Conservation (phyloP, 2,797 vertebrate species). For the Varecia variegata region DNA sequence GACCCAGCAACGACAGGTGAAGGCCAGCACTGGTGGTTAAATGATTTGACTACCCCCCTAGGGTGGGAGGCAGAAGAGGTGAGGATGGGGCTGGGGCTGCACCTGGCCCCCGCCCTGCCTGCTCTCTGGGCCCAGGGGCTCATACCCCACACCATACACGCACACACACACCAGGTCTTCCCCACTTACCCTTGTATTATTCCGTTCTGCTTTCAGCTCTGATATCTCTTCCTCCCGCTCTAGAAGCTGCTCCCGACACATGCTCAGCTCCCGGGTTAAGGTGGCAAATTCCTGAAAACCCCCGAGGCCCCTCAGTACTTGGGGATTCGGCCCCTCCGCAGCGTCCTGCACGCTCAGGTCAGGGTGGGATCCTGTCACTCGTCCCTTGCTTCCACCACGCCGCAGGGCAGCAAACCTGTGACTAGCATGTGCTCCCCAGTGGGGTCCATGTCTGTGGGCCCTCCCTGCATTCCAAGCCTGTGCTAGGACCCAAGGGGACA, state of each 20-base stretch:
- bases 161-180: not conserved
- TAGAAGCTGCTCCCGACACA: constrained; percentile 94
- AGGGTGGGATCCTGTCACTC: not conserved
- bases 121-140: too few species aligned
- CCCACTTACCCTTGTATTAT: constrained; percentile 94
- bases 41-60: not conserved
- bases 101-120: not conserved
- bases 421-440: not conserved
- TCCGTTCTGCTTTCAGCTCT: constrained; percentile 97
- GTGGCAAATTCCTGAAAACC: constrained; percentile 94
- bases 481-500: not conserved
- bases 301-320: constrained; percentile 31
- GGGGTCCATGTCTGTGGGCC: not conserved
- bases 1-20: not conserved
- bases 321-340: not conserved
- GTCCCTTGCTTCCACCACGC: not conserved
- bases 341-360: not conserved
- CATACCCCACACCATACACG: fast-evolving
- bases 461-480: not conserved
- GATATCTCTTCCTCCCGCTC: constrained; percentile 99
- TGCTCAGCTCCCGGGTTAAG: constrained; percentile 95
- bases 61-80: not conserved
- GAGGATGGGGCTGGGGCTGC: not conserved
- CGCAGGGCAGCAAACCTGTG: not conserved
- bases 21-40: not conserved